phyloP scores from a whole-genome alignment of 1,140 invertebrate genomes.

The Lamellibrachia luymesi region DNA sequence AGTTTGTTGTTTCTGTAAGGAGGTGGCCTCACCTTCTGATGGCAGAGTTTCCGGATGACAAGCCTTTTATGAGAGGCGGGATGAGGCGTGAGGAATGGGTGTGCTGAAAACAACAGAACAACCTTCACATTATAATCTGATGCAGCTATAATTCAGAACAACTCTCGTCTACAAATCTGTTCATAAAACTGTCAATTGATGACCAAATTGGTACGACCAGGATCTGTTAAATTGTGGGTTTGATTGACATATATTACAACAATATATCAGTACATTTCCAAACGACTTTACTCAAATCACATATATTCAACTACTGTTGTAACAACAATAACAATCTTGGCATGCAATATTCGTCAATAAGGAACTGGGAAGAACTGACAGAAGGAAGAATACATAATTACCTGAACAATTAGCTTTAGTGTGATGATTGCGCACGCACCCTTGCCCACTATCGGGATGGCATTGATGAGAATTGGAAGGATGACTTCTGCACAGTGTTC shows the following conservation, averaged over 20 bases:
- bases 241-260: neutral
- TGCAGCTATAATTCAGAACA: neutral
- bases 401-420: neutral
- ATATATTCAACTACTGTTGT: neutral
- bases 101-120: neutral
- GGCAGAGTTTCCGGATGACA: neutral
- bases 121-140: neutral
- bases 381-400: neutral
- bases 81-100: neutral
- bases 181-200: neutral
- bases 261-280: neutral
- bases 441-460: neutral
- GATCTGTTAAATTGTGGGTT: neutral
- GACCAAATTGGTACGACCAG: neutral
- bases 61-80: neutral
- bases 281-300: neutral
- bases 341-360: neutral
- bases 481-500: neutral
- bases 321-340: neutral
- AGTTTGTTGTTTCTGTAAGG: neutral
- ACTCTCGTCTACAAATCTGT: neutral
- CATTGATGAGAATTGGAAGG: neutral
- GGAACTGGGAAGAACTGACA: neutral
- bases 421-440: neutral
- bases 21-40: neutral